These are phyloP conservation scores for Argyra leucocephala DNA, from an alignment of 2,888 invertebrate species.

Conservation along the genomic window DNA sequence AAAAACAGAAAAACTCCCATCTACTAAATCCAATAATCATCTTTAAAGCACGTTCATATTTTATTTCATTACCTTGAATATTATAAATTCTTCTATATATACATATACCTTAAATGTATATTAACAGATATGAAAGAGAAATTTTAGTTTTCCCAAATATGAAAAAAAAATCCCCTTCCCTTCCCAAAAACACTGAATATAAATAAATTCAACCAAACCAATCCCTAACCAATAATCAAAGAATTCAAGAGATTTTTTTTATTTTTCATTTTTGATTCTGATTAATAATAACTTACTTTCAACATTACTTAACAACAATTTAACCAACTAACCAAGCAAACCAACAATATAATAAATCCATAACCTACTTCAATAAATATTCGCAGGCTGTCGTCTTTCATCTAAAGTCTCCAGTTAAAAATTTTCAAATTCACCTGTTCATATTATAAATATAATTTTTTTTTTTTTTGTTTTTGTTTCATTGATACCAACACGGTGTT, in stretches of 20 bases:
- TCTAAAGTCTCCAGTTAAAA: not conserved
- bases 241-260: not conserved
- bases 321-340: not conserved
- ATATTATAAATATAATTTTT: no score
- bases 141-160: not conserved
- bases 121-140: not conserved
- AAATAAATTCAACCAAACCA: not conserved
- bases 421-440: not conserved
- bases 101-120: no score
- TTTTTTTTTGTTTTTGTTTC: no score
- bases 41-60: no score
- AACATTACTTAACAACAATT: not conserved
- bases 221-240: constrained; percentile 2
- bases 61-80: no score
- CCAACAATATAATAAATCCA: not conserved
- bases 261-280: not conserved
- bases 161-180: no score
- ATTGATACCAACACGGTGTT: no score
- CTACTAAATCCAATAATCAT: no score
- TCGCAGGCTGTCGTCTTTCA: not conserved
- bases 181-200: not conserved
- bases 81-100: no score
- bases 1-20: no score
- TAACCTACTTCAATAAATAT: not conserved
- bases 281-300: constrained; percentile 6